A percentile compares a stretch with the other conserved stretches of the same genome.
phyloP scores from a whole-genome alignment of 2,797 vertebrate species.

The Chelonia mydas region DNA sequence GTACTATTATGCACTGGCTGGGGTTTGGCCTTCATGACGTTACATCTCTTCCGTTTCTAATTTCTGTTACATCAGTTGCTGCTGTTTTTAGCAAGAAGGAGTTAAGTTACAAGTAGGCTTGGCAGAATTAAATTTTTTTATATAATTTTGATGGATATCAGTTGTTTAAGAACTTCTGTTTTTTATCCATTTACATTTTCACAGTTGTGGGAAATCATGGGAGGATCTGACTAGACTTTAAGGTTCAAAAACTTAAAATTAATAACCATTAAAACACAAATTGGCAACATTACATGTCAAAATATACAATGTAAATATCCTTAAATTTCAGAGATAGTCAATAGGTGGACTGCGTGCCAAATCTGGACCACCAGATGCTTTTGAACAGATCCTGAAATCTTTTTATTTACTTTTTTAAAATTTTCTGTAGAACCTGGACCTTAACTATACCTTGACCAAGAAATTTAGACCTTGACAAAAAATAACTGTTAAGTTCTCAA shows the following conservation, averaged over 20 bases:
- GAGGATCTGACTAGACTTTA: background rate
- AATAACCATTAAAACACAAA: background rate
- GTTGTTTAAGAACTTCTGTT: background rate
- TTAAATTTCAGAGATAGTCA: background rate
- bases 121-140: background rate
- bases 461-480: background rate
- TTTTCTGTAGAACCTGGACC: background rate
- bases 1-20: background rate
- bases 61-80: background rate
- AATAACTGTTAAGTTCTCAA: background rate
- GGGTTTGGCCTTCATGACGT: fast-evolving
- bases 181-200: background rate
- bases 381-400: background rate
- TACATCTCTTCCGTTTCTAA: fast-evolving
- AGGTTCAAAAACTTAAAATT: background rate
- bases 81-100: background rate
- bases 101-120: background rate
- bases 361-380: background rate
- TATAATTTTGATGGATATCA: background rate
- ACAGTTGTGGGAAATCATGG: background rate
- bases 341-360: background rate
- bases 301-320: background rate
- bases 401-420: no score
- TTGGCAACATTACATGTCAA: background rate
- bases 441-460: background rate